Evolutionary conservation across 2,888 invertebrate species (phyloP).

Genomic region (Tanytarsus gracilentus): DNA sequence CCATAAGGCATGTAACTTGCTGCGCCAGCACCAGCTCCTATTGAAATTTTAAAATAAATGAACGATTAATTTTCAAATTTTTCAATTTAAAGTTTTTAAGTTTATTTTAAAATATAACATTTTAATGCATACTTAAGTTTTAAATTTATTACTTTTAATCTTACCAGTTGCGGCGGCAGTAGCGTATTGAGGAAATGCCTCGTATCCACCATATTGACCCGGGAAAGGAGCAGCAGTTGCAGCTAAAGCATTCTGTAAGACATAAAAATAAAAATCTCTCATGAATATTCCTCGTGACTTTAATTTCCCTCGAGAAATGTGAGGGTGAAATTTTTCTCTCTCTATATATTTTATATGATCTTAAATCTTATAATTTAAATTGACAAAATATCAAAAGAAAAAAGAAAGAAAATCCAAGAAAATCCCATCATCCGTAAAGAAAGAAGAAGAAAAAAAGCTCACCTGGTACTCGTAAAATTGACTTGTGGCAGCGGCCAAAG

Average conservation of each 20-base stretch:
- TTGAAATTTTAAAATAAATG: background rate
- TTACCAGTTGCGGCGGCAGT: slow-evolving; percentile 32
- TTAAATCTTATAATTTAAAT: background rate
- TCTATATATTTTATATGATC: background rate
- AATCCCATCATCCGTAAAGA: slow-evolving; percentile 14
- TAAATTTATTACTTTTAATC: background rate
- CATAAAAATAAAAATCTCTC: background rate
- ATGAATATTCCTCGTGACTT: background rate
- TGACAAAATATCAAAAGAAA: slow-evolving; percentile 9
- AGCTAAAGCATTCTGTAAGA: slow-evolving; percentile 30
- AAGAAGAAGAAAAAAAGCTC: slow-evolving; percentile 25
- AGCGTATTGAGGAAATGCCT: slow-evolving; percentile 34
- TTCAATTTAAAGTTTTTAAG: background rate
- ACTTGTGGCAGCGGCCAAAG: slow-evolving; percentile 66
- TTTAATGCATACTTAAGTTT: background rate
- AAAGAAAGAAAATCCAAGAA: slow-evolving; percentile 25
- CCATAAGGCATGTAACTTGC: slow-evolving; percentile 33
- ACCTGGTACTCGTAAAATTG: slow-evolving; percentile 72
- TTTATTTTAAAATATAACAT: too few relatives aligned
- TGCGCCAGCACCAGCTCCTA: slow-evolving; percentile 31
- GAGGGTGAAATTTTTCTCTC: background rate
- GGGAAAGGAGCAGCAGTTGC: slow-evolving; percentile 34
- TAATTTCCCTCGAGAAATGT: background rate
- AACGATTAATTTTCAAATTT: background rate
- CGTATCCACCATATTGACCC: slow-evolving; percentile 33